Conservation (phyloP, 2,888 invertebrate species). For the Baronia brevicornis region DNA sequence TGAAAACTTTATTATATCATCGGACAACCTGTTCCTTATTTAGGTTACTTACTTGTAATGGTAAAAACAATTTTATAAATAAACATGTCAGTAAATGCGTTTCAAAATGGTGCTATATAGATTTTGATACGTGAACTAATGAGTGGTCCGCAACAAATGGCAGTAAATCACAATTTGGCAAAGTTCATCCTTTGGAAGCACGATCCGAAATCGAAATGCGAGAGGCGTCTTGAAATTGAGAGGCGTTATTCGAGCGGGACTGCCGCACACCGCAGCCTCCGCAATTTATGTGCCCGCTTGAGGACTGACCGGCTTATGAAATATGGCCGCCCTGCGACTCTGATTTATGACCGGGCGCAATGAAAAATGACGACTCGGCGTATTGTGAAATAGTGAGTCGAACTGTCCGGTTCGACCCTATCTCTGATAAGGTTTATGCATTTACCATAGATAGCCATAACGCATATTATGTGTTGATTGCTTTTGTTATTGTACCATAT, state of each 20-base stretch:
- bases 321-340: constrained; percentile 24
- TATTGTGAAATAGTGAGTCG: constrained; percentile 9
- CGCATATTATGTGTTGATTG: too few relatives aligned
- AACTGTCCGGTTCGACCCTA: constrained; percentile 5
- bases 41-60: too few relatives aligned
- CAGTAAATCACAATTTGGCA: constrained; percentile 7
- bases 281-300: constrained; percentile 15
- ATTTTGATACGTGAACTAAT: too few relatives aligned
- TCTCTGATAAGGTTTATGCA: too few relatives aligned
- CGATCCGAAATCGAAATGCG: constrained; percentile 7
- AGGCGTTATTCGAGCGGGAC: constrained; percentile 12
- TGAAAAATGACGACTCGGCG: constrained; percentile 30
- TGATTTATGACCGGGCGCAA: constrained; percentile 36
- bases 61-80: too few relatives aligned
- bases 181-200: neutral
- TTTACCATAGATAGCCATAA: too few relatives aligned
- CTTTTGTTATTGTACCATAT: too few relatives aligned
- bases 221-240: constrained; percentile 14
- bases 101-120: too few relatives aligned
- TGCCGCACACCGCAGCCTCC: constrained; percentile 3
- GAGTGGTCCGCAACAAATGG: too few relatives aligned
- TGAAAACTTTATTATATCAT: too few relatives aligned
- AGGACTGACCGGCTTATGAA: constrained; percentile 21
- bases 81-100: too few relatives aligned
- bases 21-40: too few relatives aligned